These are phyloP conservation scores for Chionis minor DNA, from an alignment of 2,113 vertebrate genomes.

Conservation along the genomic window DNA sequence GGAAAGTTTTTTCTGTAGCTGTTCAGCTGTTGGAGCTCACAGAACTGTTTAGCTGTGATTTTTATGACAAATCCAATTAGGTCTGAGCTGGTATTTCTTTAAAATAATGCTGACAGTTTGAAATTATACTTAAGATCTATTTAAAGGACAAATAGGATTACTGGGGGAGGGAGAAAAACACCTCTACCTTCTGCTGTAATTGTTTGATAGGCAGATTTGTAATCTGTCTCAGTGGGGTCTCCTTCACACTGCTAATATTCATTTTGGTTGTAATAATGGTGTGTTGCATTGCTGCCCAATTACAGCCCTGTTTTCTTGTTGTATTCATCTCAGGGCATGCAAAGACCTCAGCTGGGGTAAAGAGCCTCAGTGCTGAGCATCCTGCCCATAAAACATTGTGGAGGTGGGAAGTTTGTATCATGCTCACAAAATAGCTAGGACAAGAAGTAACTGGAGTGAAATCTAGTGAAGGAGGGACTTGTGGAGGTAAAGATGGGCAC, in stretches of 20 bases:
- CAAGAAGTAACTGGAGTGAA: background rate
- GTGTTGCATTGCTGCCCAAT: background rate
- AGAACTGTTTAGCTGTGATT: background rate
- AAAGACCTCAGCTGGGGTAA: background rate
- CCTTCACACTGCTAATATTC: background rate
- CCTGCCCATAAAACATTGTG: background rate
- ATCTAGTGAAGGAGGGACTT: background rate
- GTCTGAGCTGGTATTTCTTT: constrained; percentile 27
- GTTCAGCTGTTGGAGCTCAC: background rate
- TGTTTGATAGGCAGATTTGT: background rate
- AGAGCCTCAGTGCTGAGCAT: background rate
- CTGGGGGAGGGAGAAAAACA: background rate
- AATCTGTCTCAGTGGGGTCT: background rate
- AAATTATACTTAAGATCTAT: constrained; percentile 25
- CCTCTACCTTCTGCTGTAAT: background rate
- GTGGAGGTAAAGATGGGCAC: background rate
- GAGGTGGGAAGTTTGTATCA: background rate
- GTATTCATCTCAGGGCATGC: background rate
- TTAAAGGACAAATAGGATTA: constrained; percentile 51
- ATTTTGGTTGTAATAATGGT: background rate
- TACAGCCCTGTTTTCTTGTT: background rate
- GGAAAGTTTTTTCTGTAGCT: background rate
- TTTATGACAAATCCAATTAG: constrained; percentile 55
- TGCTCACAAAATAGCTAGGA: background rate
- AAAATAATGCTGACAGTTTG: constrained; percentile 47